phyloP scores from a whole-genome alignment of 2,888 invertebrate genomes.

The Meloe dianella region DNA sequence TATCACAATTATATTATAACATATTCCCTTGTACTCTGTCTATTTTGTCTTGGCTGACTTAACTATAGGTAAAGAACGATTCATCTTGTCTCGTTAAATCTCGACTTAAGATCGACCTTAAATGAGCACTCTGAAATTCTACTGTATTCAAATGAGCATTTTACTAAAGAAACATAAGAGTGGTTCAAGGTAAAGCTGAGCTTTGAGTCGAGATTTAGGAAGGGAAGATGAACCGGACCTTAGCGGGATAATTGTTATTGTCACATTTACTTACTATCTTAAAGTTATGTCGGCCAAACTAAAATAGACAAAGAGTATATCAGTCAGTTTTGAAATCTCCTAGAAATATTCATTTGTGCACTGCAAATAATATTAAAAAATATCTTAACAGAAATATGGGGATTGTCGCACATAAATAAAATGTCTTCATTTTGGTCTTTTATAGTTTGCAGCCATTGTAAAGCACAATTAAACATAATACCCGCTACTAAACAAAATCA shows the following conservation, averaged over 20 bases:
- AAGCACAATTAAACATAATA: not conserved
- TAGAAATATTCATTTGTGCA: not conserved
- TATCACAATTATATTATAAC: slow-evolving; percentile 30
- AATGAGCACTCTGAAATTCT: too few relatives aligned
- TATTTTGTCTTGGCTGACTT: not conserved
- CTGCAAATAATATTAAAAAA: not conserved
- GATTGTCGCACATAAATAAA: not conserved
- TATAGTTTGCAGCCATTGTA: not conserved
- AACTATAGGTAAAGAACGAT: too few relatives aligned
- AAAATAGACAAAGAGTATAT: not conserved
- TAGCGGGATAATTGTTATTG: too few relatives aligned
- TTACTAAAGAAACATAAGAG: too few relatives aligned
- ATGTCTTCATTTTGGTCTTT: not conserved
- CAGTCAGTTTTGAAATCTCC: not conserved
- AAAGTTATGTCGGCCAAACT: not conserved
- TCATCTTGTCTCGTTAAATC: too few relatives aligned
- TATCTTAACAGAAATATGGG: not conserved
- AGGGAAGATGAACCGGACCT: too few relatives aligned
- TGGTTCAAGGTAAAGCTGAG: too few relatives aligned
- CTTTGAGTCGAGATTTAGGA: too few relatives aligned
- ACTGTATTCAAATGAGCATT: too few relatives aligned
- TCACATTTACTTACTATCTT: too few relatives aligned
- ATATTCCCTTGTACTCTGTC: slow-evolving; percentile 24
- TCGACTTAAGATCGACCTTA: too few relatives aligned
- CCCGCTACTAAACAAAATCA: not conserved